phyloP scores from a whole-genome alignment of 2,888 invertebrate species.

The Agonum fuliginosum region DNA sequence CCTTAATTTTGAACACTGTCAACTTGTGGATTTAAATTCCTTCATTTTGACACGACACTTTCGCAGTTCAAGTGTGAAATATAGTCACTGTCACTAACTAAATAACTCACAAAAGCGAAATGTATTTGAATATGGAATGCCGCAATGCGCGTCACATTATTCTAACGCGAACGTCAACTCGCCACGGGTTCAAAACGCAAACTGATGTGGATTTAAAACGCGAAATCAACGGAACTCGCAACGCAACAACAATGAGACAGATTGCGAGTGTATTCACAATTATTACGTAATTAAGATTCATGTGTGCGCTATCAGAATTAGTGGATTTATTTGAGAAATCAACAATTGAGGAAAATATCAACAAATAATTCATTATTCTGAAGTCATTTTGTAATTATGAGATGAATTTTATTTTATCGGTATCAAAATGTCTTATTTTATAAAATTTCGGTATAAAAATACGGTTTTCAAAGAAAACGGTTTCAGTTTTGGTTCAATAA shows the following conservation, averaged over 20 bases:
- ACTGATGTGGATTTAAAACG: conserved; percentile 27
- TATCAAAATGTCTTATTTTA: too few species aligned
- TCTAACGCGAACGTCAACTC: conserved; percentile 39
- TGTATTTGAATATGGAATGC: conserved; percentile 27
- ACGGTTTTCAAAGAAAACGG: too few species aligned
- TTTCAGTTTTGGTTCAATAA: too few species aligned
- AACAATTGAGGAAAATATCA: too few species aligned
- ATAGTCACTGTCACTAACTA: conserved; percentile 21
- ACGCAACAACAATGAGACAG: not conserved
- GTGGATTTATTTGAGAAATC: too few species aligned
- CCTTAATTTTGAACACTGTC: conserved; percentile 36
- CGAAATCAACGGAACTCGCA: conserved; percentile 25
- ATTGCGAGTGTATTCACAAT: not conserved
- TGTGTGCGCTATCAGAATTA: not conserved
- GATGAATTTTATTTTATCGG: too few species aligned
- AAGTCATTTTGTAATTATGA: too few species aligned
- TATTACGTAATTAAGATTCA: conserved; percentile 3
- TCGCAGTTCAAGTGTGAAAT: not conserved
- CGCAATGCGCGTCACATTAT: conserved; percentile 56
- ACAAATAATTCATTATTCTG: too few species aligned
- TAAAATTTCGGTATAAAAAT: too few species aligned
- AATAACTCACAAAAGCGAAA: conserved; percentile 10
- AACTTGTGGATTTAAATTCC: not conserved
- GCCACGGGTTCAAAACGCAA: conserved; percentile 36
- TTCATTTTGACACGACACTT: conserved; percentile 28